Conservation (phyloP, 1,140 invertebrate species). For the Neodiprion lecontei region DNA sequence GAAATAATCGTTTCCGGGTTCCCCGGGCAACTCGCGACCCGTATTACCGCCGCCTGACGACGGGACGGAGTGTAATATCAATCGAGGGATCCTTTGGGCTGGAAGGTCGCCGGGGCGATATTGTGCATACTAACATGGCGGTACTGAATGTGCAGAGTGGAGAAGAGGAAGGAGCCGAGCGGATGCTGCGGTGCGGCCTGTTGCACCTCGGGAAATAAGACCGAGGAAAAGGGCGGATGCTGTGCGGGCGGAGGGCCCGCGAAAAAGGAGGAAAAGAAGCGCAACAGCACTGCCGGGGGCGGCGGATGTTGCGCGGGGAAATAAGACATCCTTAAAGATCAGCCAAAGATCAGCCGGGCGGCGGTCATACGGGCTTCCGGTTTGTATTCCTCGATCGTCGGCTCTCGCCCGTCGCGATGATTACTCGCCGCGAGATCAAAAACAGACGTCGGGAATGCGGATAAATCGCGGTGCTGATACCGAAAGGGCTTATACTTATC, state of each 20-base stretch:
- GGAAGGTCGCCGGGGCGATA: background rate
- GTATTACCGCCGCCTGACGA: slow-evolving; percentile 32
- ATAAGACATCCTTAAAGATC: slow-evolving; percentile 19
- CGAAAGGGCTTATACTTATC: too few relatives aligned
- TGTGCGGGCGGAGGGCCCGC: slow-evolving; percentile 27
- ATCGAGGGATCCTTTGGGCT: too few relatives aligned
- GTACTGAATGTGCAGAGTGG: slow-evolving; percentile 35
- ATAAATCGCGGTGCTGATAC: too few relatives aligned
- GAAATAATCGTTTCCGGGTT: background rate
- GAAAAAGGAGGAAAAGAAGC: slow-evolving; percentile 28
- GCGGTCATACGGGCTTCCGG: background rate
- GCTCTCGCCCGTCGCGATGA: background rate
- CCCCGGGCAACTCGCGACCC: slow-evolving; percentile 21
- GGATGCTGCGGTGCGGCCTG: slow-evolving; percentile 44
- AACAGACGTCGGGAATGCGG: too few relatives aligned
- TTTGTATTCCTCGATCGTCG: background rate
- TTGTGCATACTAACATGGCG: slow-evolving; percentile 1
- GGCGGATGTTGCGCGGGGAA: slow-evolving; percentile 34
- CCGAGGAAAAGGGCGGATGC: slow-evolving; percentile 33
- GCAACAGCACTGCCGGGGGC: background rate
- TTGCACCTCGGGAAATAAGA: slow-evolving; percentile 32
- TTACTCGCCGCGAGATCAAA: too few relatives aligned
- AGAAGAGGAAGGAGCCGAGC: slow-evolving; percentile 27
- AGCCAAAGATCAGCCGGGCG: background rate
- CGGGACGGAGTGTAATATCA: background rate